These are phyloP conservation scores for Blastomussa wellsi DNA, from an alignment of 92 coral and sea anemone species.

Conservation along the genomic window DNA sequence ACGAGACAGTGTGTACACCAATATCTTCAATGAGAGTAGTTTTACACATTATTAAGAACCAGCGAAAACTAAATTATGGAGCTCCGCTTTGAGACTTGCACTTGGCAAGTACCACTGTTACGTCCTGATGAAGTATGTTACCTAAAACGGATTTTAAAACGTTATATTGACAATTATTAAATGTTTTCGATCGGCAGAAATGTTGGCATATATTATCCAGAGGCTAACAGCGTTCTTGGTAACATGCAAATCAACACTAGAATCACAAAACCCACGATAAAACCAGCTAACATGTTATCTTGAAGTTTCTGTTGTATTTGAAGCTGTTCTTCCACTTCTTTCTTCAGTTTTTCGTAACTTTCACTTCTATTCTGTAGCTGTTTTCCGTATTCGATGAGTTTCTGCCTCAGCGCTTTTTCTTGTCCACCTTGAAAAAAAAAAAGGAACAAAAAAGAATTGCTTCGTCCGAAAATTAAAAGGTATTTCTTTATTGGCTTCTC, in stretches of 20 bases:
- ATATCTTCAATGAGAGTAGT: too few relatives aligned
- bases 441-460: not conserved
- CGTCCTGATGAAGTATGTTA: not conserved
- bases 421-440: conserved; percentile 7
- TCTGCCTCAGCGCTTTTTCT: conserved; percentile 6
- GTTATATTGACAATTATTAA: not conserved
- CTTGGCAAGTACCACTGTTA: not conserved
- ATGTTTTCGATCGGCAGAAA: not conserved
- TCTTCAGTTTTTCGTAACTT: conserved; percentile 24
- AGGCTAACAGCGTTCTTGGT: conserved; percentile 26
- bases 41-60: too few relatives aligned
- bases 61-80: too few relatives aligned
- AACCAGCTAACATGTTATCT: conserved; percentile 40
- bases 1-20: too few relatives aligned
- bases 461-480: not conserved
- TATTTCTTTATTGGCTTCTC: too few relatives aligned
- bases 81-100: too few relatives aligned
- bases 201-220: not conserved
- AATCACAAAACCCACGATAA: conserved; percentile 39
- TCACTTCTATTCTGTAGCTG: conserved; percentile 15
- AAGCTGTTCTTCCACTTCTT: conserved; percentile 30
- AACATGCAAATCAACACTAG: conserved; percentile 31
- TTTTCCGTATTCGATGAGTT: conserved; percentile 19
- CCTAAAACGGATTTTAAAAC: not conserved
- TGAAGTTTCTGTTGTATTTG: conserved; percentile 27